Conservation (phyloP, 2,888 invertebrate genomes). For the Drosophila pseudotalamancana region DNA sequence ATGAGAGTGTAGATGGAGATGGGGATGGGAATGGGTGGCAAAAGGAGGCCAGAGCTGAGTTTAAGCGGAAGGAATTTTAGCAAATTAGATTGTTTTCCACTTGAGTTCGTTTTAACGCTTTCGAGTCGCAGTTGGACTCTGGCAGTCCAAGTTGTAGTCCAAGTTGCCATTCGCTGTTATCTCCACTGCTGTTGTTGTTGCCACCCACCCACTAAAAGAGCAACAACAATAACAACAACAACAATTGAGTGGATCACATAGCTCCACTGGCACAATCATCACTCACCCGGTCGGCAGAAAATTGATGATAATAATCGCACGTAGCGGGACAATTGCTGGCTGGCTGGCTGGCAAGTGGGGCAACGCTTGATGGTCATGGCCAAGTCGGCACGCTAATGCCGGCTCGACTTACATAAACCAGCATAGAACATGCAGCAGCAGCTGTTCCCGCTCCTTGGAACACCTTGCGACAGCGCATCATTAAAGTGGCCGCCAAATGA, state of each 20-base stretch:
- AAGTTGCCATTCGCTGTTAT: slow-evolving; percentile 22
- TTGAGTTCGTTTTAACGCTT: slow-evolving; percentile 82
- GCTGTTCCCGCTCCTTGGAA: slow-evolving; percentile 47
- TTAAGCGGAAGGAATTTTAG: slow-evolving; percentile 77
- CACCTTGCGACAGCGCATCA: slow-evolving; percentile 56
- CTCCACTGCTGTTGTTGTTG: slow-evolving; percentile 23
- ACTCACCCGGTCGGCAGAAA: slow-evolving; percentile 73
- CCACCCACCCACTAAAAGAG: too few relatives aligned
- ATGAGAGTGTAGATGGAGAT: neutral
- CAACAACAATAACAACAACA: slow-evolving; percentile 17
- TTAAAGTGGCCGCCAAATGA: slow-evolving; percentile 76
- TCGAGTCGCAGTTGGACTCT: slow-evolving; percentile 40
- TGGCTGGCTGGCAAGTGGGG: slow-evolving; percentile 2
- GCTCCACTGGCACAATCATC: slow-evolving; percentile 62
- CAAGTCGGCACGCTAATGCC: slow-evolving; percentile 31
- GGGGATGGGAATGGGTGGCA: neutral
- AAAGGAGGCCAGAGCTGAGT: slow-evolving; percentile 17
- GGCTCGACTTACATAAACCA: slow-evolving; percentile 35
- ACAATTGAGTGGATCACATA: slow-evolving; percentile 5
- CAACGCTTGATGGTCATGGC: slow-evolving; percentile 36
- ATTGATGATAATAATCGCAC: slow-evolving; percentile 82
- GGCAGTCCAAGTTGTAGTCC: slow-evolving; percentile 18
- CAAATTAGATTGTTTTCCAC: slow-evolving; percentile 84
- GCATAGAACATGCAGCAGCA: slow-evolving; percentile 41
- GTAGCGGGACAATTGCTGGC: slow-evolving; percentile 35